These are phyloP conservation scores for Synergus gifuensis DNA, from an alignment of 2,888 invertebrate genomes.

Conservation along the genomic window DNA sequence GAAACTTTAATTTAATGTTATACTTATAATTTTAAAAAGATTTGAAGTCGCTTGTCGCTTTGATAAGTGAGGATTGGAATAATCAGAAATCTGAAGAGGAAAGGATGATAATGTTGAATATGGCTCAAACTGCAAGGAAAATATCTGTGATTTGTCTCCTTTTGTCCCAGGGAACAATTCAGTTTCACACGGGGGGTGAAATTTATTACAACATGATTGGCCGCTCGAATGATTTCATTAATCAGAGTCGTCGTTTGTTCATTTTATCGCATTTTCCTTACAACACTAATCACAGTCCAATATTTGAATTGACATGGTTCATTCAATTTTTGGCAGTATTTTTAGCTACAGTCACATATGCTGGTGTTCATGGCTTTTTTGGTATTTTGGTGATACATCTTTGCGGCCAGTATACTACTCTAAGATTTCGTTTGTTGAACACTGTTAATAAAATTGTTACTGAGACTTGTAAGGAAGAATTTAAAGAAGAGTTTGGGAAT, in stretches of 20 bases:
- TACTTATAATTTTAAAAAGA: neutral
- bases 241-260: slow-evolving; percentile 50
- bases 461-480: neutral
- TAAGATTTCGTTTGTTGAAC: neutral
- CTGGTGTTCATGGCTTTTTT: slow-evolving; percentile 63
- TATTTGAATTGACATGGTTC: slow-evolving; percentile 62
- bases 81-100: neutral
- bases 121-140: slow-evolving; percentile 29
- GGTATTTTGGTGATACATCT: slow-evolving; percentile 63
- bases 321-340: slow-evolving; percentile 61
- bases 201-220: slow-evolving; percentile 33
- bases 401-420: slow-evolving; percentile 63
- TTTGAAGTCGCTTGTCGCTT: neutral
- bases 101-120: slow-evolving; percentile 21
- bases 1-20: neutral
- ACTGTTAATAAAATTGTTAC: neutral
- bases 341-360: slow-evolving; percentile 61
- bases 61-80: slow-evolving; percentile 11
- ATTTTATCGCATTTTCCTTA: slow-evolving; percentile 17
- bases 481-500: neutral
- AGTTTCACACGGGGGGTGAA: slow-evolving; percentile 37
- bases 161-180: slow-evolving; percentile 31
- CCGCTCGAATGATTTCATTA: slow-evolving; percentile 38
- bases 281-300: slow-evolving; percentile 46
- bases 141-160: slow-evolving; percentile 24